These are phyloP conservation scores for Callosobruchus maculatus DNA, from an alignment of 2,888 invertebrate species.

Conservation along the genomic window DNA sequence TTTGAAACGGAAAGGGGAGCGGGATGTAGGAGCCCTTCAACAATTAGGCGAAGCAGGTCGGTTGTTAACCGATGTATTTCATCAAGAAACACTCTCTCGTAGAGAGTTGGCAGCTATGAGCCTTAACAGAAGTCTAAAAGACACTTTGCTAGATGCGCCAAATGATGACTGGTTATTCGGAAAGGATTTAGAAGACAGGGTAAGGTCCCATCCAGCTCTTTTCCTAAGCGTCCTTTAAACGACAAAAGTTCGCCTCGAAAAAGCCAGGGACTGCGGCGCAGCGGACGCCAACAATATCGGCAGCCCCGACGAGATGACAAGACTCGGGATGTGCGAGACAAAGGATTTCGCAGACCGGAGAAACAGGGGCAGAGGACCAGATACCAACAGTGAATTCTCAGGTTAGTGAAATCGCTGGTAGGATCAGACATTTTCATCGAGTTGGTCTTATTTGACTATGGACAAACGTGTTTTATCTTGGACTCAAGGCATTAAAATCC, in stretches of 20 bases:
- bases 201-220: not conserved
- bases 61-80: constrained; percentile 10
- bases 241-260: too few species aligned
- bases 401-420: too few species aligned
- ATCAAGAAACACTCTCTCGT: constrained; percentile 9
- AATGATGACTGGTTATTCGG: too few species aligned
- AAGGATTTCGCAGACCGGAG: too few species aligned
- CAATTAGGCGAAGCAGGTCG: constrained; percentile 9
- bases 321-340: too few species aligned
- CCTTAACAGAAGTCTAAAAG: constrained; percentile 10
- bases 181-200: constrained; percentile 8
- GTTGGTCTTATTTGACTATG: constrained; percentile 7
- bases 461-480: constrained; percentile 7
- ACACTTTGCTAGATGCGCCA: constrained; percentile 7
- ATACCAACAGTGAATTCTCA: constrained; percentile 3
- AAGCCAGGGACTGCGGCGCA: too few species aligned
- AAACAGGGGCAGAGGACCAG: too few species aligned
- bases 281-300: too few species aligned
- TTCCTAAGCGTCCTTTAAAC: too few species aligned
- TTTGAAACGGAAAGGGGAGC: constrained; percentile 5
- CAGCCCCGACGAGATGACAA: too few species aligned
- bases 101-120: constrained; percentile 9
- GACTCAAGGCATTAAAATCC: constrained; percentile 4
- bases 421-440: constrained; percentile 6
- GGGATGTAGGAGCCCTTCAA: constrained; percentile 4